Base-by-base conservation (phyloP, 92 coral and sea anemone genomes). In the Micromussa lordhowensis region DNA sequence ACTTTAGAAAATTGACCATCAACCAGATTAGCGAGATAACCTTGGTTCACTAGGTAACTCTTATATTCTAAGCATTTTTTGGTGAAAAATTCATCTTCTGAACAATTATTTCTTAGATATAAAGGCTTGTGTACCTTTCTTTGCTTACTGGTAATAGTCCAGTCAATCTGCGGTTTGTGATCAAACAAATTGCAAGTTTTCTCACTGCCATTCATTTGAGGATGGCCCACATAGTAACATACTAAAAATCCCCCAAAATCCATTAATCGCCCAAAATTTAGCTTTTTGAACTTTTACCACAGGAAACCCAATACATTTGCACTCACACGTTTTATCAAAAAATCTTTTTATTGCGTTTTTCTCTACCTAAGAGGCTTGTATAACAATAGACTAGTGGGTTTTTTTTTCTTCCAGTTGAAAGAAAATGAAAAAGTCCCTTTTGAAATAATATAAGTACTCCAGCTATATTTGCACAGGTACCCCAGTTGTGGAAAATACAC, bases 181-280 rank as follows among this genome's bases (percentile, higher is more conserved):
- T 70, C 61, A 58, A 68, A 70, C 87, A 59, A 83, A 70, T 83
- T 70, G 87, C 79, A 83, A 84, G 51, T 84, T 84, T 84, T 84
- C 63, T 84, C 88, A 84, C 75, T 54, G 73, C 88, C 72, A 74
- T 72, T 3, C 88, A 40, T 48, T 83, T 24, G 40, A 83, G 32
- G 59, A 70, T 57, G 21, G 77, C 24, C 88, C 34, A 53, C 89
- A 77, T 76, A 86, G 69, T 77, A 86, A 75, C 83, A 77, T 77
- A 86, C 83, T 86, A 76, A 86, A 76, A 86, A 86, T 86, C 89
- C 82, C 89, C 89, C 73, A 86, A 77, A 84, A 84, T 84, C 88
- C 70, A 14, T 28, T 26, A 44, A 44, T 59, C 57, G 89, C n/a
- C 75, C 89, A 75, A 75, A 86, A 86, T 75, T 76, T 75, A 58